Percentiles rank a stretch among this genome's conserved stretches.
phyloP scores from a whole-genome alignment of 2,113 vertebrate species.

The Pluvialis apricaria region DNA sequence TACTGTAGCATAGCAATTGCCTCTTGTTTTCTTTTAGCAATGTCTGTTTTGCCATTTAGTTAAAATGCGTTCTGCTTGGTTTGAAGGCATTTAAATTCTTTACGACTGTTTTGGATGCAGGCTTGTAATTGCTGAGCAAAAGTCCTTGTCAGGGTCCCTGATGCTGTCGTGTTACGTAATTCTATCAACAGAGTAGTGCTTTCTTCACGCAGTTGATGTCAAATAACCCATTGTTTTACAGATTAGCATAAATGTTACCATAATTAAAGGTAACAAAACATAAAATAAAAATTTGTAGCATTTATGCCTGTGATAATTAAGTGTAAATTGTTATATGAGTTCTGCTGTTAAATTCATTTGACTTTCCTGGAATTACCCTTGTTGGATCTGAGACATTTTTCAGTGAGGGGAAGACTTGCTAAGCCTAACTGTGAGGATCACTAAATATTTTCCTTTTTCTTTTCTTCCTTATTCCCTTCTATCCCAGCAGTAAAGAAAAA shows the following conservation, averaged over 20 bases:
- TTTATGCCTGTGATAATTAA: neutral
- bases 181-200: slow-evolving; percentile 15
- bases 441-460: neutral
- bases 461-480: neutral
- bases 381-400: neutral
- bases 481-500: neutral
- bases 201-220: neutral
- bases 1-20: neutral
- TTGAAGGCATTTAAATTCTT: neutral
- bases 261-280: slow-evolving; percentile 13
- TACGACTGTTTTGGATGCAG: neutral
- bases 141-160: slow-evolving; percentile 6
- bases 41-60: neutral
- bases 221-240: slow-evolving; percentile 34
- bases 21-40: neutral
- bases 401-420: neutral
- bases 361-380: neutral
- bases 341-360: slow-evolving; percentile 1
- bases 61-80: neutral
- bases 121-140: neutral
- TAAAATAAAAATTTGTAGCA: neutral
- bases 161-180: neutral
- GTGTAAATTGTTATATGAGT: neutral
- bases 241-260: slow-evolving; percentile 14
- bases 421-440: neutral